Evolutionary conservation across 2,888 invertebrate genomes (phyloP), one percentile per base, ranked within the genome.

Genomic region (Tachina grossa): DNA sequence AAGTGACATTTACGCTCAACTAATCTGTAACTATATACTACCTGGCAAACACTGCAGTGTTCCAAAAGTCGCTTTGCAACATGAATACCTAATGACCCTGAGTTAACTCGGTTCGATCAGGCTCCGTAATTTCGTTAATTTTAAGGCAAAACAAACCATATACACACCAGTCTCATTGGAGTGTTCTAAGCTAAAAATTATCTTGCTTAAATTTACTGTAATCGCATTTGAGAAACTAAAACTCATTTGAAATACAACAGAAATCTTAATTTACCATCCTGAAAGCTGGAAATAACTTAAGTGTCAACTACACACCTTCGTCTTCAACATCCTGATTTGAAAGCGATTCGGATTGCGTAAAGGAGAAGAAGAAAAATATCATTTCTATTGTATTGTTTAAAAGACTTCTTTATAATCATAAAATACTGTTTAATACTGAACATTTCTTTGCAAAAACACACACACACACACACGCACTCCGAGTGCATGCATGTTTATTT

Each of bases 341-440:
- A 31, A 22, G 53, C 39, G 16, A 51, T 13, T 39, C 8, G 16
- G 59, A 39, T n/a, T 8, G n/a, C 31, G 31, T 6, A 31, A 31
- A 5, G 6, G 5, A 31, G 6, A 31, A 31, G 31, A 31, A 0
- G 6, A 31, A 31, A 22, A 59, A 31, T 51, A 49, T 51, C 9
- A 59, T 22, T 14, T 78, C 59, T 51, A 19, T 41, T 51, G 11
- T 19, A 1, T 51, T 19, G 11, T 9, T 19, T 47, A 6, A 41
- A 41, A 41, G 57, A 68, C 14, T 41, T 41, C 31, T 6, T 31
- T 31, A 5, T 43, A 49, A 59, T 57, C 57, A 59, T 59, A 59
- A 77, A 59, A 68, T 51, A 49, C 39, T 43, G 77, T 68, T 59
- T 59, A 57, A 51, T 51, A 57, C 43, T 45, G 22, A 59, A 57